Evolutionary conservation across 2,797 vertebrate species (phyloP), one percentile per base, ranked within the genome.

Genomic region (Chromobotia macracanthus): DNA sequence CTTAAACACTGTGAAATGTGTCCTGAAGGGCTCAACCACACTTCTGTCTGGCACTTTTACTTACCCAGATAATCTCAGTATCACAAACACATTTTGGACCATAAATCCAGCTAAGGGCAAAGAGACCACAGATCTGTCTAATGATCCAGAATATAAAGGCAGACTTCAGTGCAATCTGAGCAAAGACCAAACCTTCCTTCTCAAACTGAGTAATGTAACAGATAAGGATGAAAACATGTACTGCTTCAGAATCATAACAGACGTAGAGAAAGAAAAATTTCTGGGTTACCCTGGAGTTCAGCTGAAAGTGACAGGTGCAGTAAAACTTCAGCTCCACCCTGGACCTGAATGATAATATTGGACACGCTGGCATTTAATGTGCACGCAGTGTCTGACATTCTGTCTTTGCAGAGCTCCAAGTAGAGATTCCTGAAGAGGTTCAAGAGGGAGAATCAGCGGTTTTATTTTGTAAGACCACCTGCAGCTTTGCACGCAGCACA

Each of bases 201-300:
- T 77, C 41, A 11, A 0, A 0, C 75, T 77, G 21, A 23, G 10
- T 60, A 25, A 70, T 23, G 66, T 69, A 23, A 38, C 12, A 16
- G 15, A 21, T 18, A 3, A 35, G 23, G 66, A 77, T 70, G 3
- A 50, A 21, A 41, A 9, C 7, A 50, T 3, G 1, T 77, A 69
- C 75, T 60, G 55, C 28, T 0, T 77, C 41, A 31, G 13, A 50
- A 50, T 77, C n/a, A 0, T 21, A 5, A 35, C 75, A 16, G 12
- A 58, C 31, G 0, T 0, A 21, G 5, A 16, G 4, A 0, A 0
- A 21, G 0, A 35, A 12, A 38, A 0, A 3, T 19, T 0, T 48
- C 13, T 77, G 1, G 7, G 5, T 7, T 13, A 0, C 60, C 75
- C 75, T 69, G 75, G 66, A 13, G 23, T 69, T 23, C 5, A 16